Base-by-base conservation (phyloP, 2,113 vertebrate species). In the Micronycteris hirsuta region DNA sequence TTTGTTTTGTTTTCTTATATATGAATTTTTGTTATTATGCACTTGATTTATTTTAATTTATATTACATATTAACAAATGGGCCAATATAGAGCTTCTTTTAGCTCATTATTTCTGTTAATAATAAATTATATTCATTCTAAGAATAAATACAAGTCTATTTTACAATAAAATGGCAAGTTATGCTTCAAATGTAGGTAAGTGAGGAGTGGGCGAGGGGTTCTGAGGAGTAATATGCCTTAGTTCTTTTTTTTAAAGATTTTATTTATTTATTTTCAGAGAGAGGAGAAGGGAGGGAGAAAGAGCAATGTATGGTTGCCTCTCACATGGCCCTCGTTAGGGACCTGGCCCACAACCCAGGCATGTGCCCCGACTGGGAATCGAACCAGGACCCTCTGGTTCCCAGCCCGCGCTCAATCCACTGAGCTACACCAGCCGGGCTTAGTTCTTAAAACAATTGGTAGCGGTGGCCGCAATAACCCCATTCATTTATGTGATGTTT, bases 11-110 rank as follows among this genome's bases (percentile, higher is more conserved):
- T 92, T 5, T 31, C 36, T 83, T 89, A 13, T 45, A 83, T 93
- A 24, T 95, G 17, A 45, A 56, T 81, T 74, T 94, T 95, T 96
- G 19, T 86, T 86, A 61, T 85, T 76, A 20, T 91, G 1, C 26
- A 56, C 95, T 91, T 96, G 49, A 17, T 36, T 95, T 93, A 77
- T 67, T 92, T 85, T 93, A 71, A 77, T 85, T 93, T 87, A 2
- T 38, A 81, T 31, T 94, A 13, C 3, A 22, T 76, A 84, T 80
- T 89, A 84, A 84, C 47, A 80, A 92, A 78, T 63, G n/a, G 6
- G 2, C 5, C 41, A 56, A 17, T 85, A 88, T 89, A 91, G 26
- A 92, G n/a, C 20, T 91, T 47, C 33, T 65, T 82, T 83, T 91
- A 86, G 41, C 5, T 93, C 47, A 67, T 4, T 41, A 54, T 41